phyloP scores from a whole-genome alignment of 2,888 invertebrate genomes.

The Imbricaverruca yamaguchii region DNA sequence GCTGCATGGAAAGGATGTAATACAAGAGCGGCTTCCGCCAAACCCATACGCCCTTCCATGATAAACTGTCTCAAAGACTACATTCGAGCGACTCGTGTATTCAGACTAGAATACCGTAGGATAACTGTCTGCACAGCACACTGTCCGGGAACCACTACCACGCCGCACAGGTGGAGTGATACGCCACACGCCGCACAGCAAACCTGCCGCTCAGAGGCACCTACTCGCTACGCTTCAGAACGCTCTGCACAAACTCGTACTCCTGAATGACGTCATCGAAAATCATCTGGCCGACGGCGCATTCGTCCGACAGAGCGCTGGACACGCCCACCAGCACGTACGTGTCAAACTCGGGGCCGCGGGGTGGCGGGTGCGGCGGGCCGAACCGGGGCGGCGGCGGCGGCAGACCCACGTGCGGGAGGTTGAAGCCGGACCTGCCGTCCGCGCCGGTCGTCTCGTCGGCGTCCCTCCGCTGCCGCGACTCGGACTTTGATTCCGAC shows the following conservation, averaged over 20 bases:
- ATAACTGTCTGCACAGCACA: no score
- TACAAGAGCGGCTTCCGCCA: no score
- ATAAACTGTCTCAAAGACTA: no score
- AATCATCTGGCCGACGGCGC: neutral
- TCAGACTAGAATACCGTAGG: no score
- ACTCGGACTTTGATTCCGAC: neutral
- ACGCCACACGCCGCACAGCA: no score
- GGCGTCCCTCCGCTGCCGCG: neutral
- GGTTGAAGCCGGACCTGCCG: neutral
- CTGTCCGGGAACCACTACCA: no score
- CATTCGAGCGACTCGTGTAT: no score
- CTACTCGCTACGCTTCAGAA: neutral
- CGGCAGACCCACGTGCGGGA: neutral
- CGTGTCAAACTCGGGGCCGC: neutral
- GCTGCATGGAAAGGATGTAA: no score
- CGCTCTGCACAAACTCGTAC: neutral
- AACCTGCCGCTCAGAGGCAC: no score
- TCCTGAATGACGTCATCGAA: conserved; percentile 16
- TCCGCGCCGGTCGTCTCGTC: neutral
- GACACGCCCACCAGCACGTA: neutral
- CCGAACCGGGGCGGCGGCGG: neutral
- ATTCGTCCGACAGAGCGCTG: neutral
- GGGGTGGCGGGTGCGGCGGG: neutral
- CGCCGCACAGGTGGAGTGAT: no score
- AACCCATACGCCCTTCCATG: no score